Base-by-base conservation (phyloP, 2,113 vertebrate genomes). In the Halcyon malimbica region DNA sequence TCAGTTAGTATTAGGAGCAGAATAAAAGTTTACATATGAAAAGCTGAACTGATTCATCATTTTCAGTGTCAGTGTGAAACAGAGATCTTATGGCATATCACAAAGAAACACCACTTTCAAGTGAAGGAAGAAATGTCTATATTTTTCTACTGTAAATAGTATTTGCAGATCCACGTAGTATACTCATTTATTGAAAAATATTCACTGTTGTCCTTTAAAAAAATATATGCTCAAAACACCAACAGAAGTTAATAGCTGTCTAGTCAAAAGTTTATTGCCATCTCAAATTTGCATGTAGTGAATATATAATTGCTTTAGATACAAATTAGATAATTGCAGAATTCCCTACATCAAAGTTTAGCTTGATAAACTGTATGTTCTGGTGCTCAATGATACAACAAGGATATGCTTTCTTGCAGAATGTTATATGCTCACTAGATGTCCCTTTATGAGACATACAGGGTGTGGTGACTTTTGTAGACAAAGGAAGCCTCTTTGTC, bases 401-500 rank as follows among this genome's bases (percentile, higher is more conserved):
- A 74, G 21, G 5, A 16, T 83, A 42, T 39, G 31, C 67, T 93
- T 76, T 65, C 5, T 59, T 91, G 63, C 59, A 90, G 81, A 57
- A 54, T 53, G 9, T 21, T 90, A 51, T 9, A 44, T 0, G 0
- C n/a, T 89, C 78, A 50, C 59, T 89, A 50, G 39, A 16, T 65
- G 70, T 73, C 35, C 75, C 56, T 85, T 74, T 86, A 77, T 24
- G 35, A 69, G 62, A 76, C 57, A 39, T 13, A 46, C 11, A 59
- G 67, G 84, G 84, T 83, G 84, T 86, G 90, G 78, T 77, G 65
- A 73, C 41, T 93, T 81, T 20, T 33, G 26, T 31, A 86, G 90
- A 88, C 90, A 94, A 94, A 96, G 41, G 46, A 80, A 93, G 4
- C 46, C 29, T 76, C 77, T 90, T 93, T 94, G 50, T 81, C 35